These are phyloP conservation scores for Spermophilus dauricus DNA, from an alignment of 2,113 vertebrate species.

Conservation along the genomic window DNA sequence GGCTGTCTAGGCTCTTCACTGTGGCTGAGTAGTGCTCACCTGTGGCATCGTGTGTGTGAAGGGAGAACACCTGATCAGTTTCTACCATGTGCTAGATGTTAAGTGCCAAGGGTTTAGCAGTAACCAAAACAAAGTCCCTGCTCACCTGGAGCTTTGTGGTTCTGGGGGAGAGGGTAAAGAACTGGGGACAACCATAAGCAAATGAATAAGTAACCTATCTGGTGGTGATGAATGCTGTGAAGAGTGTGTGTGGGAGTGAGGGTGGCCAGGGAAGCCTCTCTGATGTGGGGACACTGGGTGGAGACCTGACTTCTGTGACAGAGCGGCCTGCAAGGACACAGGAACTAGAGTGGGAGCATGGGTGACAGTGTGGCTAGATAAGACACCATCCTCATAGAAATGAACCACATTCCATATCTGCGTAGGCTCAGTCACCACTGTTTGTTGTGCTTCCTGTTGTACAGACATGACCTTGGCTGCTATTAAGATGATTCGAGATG, in stretches of 20 bases:
- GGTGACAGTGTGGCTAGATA: neutral
- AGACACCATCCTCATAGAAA: neutral
- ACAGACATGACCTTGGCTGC: neutral
- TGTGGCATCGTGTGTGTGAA: neutral
- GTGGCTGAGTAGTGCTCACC: neutral
- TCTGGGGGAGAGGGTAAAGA: neutral
- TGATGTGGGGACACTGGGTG: neutral
- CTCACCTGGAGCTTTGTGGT: neutral
- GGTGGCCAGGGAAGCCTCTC: neutral
- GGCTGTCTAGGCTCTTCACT: neutral
- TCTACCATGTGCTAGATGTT: neutral
- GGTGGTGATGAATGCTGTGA: neutral
- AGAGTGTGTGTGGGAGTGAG: neutral
- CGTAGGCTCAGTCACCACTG: accelerated
- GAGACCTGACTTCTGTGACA: neutral
- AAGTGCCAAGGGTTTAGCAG: neutral
- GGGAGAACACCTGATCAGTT: neutral
- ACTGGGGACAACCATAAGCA: neutral
- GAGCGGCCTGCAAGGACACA: neutral
- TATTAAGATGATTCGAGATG: neutral
- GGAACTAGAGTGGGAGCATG: neutral
- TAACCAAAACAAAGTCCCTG: neutral
- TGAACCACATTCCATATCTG: accelerated
- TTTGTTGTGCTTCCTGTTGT: neutral
- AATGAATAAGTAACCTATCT: neutral